Conservation (phyloP, 2,797 vertebrate genomes). For the Pogoniulus pusillus region DNA sequence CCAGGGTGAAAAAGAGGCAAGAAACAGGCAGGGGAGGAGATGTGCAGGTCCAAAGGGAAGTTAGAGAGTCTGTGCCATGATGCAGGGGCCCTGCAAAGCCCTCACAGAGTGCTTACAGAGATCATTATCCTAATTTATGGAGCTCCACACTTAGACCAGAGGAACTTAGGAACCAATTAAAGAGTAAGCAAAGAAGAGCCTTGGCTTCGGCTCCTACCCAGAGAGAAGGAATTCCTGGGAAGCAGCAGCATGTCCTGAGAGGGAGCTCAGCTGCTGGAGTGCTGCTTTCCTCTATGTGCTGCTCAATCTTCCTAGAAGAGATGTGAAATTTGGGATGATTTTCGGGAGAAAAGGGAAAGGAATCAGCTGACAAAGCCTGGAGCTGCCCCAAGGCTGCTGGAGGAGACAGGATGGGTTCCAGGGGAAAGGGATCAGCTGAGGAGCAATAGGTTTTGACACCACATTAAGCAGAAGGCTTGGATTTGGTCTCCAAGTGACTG, state of each 20-base stretch:
- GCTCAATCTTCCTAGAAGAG: neutral
- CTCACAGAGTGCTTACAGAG: neutral
- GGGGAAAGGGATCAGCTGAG: neutral
- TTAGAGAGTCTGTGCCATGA: neutral
- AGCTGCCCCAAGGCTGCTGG: neutral
- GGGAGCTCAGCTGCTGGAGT: neutral
- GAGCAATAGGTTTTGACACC: neutral
- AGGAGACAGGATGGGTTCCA: too few relatives aligned
- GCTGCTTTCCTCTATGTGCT: neutral
- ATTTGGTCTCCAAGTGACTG: neutral
- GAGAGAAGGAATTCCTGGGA: neutral
- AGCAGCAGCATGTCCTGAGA: neutral
- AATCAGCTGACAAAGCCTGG: neutral
- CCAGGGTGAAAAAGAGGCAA: neutral
- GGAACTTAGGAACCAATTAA: constrained; percentile 19
- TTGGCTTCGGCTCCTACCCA: neutral
- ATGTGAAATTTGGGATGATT: neutral
- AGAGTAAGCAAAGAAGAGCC: neutral
- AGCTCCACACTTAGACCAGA: neutral
- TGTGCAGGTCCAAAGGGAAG: neutral
- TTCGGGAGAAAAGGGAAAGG: neutral
- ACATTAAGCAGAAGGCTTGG: neutral
- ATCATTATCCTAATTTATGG: neutral
- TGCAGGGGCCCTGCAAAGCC: neutral
- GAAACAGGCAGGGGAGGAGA: neutral